A percentile compares a stretch with the other conserved stretches of the same genome.
Conservation (phyloP, 1,140 invertebrate species). For the Drosophila pandora region DNA sequence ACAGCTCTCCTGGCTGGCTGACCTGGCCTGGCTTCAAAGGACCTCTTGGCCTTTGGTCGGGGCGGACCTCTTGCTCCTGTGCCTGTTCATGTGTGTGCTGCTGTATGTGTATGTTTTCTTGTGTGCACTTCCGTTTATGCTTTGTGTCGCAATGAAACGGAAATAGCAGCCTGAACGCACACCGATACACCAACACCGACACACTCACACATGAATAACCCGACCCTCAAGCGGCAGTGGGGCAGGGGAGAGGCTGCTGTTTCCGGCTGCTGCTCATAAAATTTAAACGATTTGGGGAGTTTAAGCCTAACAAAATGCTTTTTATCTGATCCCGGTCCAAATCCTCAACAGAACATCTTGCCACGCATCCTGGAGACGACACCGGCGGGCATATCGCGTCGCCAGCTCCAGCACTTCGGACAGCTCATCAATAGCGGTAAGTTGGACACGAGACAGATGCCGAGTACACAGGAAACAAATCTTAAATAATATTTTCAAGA, state of each 20-base stretch:
- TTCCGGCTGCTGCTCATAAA: slow-evolving; percentile 56
- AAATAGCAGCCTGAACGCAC: slow-evolving; percentile 62
- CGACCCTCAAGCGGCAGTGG: slow-evolving; percentile 14
- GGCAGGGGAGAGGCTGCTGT: slow-evolving; percentile 28
- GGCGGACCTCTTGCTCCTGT: slow-evolving; percentile 32
- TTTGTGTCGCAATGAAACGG: slow-evolving; percentile 71
- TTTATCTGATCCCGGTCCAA: slow-evolving; percentile 11
- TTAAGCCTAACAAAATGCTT: slow-evolving; percentile 47
- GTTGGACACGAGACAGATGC: slow-evolving; percentile 20
- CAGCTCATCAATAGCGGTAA: slow-evolving; percentile 79
- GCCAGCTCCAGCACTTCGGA: slow-evolving; percentile 71
- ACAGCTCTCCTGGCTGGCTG: slow-evolving; percentile 11
- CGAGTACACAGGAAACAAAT: neutral
- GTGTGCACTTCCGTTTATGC: slow-evolving; percentile 63
- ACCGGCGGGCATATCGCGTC: slow-evolving; percentile 72
- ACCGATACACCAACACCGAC: slow-evolving; percentile 34
- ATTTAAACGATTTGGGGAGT: slow-evolving; percentile 50
- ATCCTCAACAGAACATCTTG: slow-evolving; percentile 56
- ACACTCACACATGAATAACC: slow-evolving; percentile 17
- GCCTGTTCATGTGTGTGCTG: slow-evolving; percentile 42
- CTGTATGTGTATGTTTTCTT: slow-evolving; percentile 30
- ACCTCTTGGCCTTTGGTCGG: slow-evolving; percentile 46
- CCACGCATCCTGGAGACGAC: slow-evolving; percentile 73
- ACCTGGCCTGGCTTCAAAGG: slow-evolving; percentile 34
- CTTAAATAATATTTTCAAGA: neutral